Base-by-base conservation (phyloP, 2,797 vertebrate genomes). In the Peromyscus attwateri region DNA sequence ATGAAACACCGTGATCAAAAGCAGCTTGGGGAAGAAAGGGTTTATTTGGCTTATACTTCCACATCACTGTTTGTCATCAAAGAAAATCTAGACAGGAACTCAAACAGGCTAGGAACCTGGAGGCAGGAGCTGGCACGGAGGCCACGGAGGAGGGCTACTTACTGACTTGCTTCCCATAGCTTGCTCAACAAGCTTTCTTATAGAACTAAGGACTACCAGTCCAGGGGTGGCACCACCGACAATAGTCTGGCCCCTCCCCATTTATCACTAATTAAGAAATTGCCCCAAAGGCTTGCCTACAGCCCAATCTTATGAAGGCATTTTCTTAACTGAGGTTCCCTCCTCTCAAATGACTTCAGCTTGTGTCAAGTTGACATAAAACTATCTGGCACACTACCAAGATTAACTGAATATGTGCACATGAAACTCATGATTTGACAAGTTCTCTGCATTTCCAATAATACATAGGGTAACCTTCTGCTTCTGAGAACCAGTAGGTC, bases 401-500 rank as follows among this genome's bases (percentile, higher is more conserved):
- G 6, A 89, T 10, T 70, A 13, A 40, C 34, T 31, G 77, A 76
- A 37, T 66, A 3, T 6, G 19, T 12, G 0, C 29, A 34, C 9
- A 25, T 64, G n/a, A 68, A 95, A 85, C 57, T 46, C 25, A 11
- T 81, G 7, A 83, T 16, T 16, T 66, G 43, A 76, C 12, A 80
- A 70, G 13, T 6, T 70, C 92, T 81, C 80, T 19, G 19, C 62
- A 40, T 60, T 87, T 76, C 31, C 76, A 76, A 0, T 62, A 80
- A 49, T 71, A 77, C 46, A 62, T 81, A 93, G 55, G 68, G 64
- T 77, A 62, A 11, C 7, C 29, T 34, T 77, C 87, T 84, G 52
- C 68, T 95, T 95, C 94, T 83, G 81, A 95, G 76, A 77, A 31
- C 60, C 19, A 80, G 25, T 21, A 49, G 34, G 1, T 57, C 37